phyloP scores from a whole-genome alignment of 2,888 invertebrate genomes.

The Hymenopus coronatus region DNA sequence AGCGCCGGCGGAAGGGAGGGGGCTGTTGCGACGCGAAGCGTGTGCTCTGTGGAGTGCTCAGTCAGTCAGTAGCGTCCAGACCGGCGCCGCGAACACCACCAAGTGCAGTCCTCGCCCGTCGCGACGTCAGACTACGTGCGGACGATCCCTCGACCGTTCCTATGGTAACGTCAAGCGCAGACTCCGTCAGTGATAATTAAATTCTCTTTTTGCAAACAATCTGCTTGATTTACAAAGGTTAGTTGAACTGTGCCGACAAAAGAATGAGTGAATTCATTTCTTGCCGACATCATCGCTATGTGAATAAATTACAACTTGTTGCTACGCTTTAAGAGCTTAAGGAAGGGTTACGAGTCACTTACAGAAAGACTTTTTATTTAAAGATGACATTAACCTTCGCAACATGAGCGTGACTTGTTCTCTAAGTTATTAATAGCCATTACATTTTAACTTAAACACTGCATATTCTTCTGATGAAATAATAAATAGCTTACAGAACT shows the following conservation, averaged over 20 bases:
- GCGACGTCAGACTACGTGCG: not conserved
- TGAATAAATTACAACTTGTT: not conserved
- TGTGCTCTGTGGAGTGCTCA: not conserved
- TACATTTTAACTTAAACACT: too few relatives aligned
- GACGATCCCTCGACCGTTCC: conserved; percentile 11
- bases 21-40: not conserved
- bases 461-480: too few relatives aligned
- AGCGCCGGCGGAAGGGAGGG: not conserved
- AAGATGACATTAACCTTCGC: not conserved
- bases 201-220: not conserved
- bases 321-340: not conserved
- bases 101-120: not conserved
- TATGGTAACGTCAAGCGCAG: not conserved
- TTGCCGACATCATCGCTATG: not conserved
- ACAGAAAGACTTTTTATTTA: not conserved
- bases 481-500: too few relatives aligned
- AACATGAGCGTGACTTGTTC: too few relatives aligned
- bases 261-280: not conserved
- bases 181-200: not conserved
- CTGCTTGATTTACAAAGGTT: not conserved
- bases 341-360: not conserved
- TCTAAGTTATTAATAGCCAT: too few relatives aligned
- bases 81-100: not conserved
- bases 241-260: not conserved
- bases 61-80: not conserved